Percentiles rank a stretch among this genome's conserved stretches.
These are phyloP conservation scores for Melolontha melolontha DNA, from an alignment of 2,888 invertebrate genomes.

Conservation along the genomic window DNA sequence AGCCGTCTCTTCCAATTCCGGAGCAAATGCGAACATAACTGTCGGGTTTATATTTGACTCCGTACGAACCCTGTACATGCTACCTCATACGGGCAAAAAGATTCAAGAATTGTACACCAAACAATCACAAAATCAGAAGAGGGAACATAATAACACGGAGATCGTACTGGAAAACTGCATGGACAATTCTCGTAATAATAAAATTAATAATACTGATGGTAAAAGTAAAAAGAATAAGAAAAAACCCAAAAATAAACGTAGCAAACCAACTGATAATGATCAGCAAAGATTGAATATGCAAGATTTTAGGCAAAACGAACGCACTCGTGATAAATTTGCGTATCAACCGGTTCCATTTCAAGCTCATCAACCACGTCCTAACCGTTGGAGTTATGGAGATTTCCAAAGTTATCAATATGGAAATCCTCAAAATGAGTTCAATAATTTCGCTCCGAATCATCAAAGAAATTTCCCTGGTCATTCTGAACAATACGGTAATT, in stretches of 20 bases:
- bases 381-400: not conserved
- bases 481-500: too few species aligned
- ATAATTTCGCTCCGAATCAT: not conserved
- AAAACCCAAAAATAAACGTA: conserved; percentile 15
- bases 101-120: conserved; percentile 46
- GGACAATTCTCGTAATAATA: not conserved
- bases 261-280: not conserved
- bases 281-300: not conserved
- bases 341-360: not conserved
- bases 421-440: not conserved
- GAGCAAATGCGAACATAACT: conserved; percentile 29
- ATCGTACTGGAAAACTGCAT: conserved; percentile 26
- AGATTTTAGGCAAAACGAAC: not conserved
- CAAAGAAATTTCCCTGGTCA: not conserved
- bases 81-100: conserved; percentile 46
- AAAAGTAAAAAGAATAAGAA: conserved; percentile 5
- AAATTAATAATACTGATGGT: not conserved
- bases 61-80: conserved; percentile 44
- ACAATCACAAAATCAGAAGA: conserved; percentile 30
- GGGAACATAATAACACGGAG: conserved; percentile 51
- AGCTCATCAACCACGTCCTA: not conserved
- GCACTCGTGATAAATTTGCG: not conserved
- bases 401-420: not conserved
- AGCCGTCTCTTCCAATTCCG: conserved; percentile 15
- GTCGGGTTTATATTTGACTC: conserved; percentile 40